phyloP scores from a whole-genome alignment of 1,140 invertebrate genomes.

The Teleogryllus occipitalis region DNA sequence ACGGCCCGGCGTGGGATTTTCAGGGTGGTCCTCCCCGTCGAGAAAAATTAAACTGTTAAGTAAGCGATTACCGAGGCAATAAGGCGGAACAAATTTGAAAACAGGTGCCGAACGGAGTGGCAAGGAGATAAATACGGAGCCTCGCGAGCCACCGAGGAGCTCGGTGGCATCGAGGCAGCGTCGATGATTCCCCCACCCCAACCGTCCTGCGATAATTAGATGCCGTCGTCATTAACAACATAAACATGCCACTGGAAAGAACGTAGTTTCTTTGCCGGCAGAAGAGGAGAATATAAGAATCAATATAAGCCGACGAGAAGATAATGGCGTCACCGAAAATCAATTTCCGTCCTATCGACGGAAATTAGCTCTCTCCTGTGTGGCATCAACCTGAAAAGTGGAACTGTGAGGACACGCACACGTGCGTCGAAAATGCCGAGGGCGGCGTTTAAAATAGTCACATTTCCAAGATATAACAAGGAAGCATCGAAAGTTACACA shows the following conservation, averaged over 20 bases:
- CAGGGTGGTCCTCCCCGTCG: not conserved
- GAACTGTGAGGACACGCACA: no score
- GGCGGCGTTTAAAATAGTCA: no score
- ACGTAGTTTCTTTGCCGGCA: not conserved
- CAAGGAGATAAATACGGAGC: not conserved
- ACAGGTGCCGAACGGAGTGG: not conserved
- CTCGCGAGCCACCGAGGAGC: not conserved
- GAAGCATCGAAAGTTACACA: no score
- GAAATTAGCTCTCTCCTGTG: no score
- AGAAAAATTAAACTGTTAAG: slow-evolving; percentile 2
- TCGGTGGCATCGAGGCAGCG: not conserved
- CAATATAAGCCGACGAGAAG: no score
- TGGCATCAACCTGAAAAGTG: no score
- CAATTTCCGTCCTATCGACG: no score
- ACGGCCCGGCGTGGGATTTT: not conserved
- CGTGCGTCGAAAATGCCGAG: no score
- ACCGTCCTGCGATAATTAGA: not conserved
- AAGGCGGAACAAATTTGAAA: not conserved
- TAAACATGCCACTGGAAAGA: not conserved
- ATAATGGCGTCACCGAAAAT: no score
- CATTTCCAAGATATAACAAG: no score
- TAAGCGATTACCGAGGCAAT: slow-evolving; percentile 3
- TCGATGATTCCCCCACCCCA: not conserved
- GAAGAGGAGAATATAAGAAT: no score
- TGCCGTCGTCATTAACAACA: not conserved